These are phyloP conservation scores for Julus scanicus DNA, from an alignment of 2,888 invertebrate species.

Conservation along the genomic window DNA sequence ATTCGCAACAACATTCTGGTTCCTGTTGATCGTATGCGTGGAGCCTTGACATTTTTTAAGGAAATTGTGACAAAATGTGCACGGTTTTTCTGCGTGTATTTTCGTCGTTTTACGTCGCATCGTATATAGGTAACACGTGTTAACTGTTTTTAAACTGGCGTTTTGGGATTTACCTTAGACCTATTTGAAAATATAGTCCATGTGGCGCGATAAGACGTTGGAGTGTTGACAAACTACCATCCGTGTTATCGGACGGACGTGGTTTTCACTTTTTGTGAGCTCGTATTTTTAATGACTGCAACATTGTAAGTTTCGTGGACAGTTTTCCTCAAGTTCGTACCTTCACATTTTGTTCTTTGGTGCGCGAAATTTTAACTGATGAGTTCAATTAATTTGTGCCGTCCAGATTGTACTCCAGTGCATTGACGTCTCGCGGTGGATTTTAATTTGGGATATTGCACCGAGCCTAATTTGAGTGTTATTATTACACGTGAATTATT, in stretches of 20 bases:
- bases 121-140: background rate
- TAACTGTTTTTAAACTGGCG: background rate
- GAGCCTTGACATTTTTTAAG: background rate
- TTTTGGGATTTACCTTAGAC: background rate
- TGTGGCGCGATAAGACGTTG: background rate
- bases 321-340: background rate
- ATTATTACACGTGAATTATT: background rate
- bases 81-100: background rate
- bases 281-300: background rate
- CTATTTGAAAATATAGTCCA: background rate
- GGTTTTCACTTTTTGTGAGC: too few relatives aligned
- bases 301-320: background rate
- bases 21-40: background rate
- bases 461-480: background rate
- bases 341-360: background rate
- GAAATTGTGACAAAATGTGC: background rate
- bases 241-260: background rate
- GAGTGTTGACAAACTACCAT: too few relatives aligned
- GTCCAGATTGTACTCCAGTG: background rate
- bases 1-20: too few relatives aligned
- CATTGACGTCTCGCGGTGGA: background rate
- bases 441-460: constrained; percentile 1
- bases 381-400: too few relatives aligned
- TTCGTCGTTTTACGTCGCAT: background rate
- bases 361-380: too few relatives aligned